Evolutionary conservation across 1,140 invertebrate genomes (phyloP).

Genomic region (Zaprionus camerounensis): DNA sequence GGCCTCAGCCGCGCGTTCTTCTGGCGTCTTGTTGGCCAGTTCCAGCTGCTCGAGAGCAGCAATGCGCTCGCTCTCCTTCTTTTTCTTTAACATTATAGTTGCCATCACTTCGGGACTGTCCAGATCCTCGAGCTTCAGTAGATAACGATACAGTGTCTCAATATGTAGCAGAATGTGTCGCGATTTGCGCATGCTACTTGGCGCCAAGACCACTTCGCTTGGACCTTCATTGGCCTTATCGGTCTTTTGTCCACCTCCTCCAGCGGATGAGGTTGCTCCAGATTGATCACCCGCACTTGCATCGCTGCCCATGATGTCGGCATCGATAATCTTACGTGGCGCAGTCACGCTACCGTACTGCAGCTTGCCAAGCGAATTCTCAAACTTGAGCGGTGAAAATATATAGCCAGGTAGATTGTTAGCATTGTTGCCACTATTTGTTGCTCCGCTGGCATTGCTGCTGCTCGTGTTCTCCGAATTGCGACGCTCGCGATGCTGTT

Average conservation of each 20-base stretch:
- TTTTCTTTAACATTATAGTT: constrained; percentile 87
- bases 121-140: constrained; percentile 90
- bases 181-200: constrained; percentile 85
- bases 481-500: constrained; percentile 84
- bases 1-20: constrained; percentile 79
- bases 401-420: constrained; percentile 84
- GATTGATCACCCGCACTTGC: constrained; percentile 82
- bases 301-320: constrained; percentile 89
- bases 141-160: constrained; percentile 89
- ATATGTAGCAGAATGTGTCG: constrained; percentile 92
- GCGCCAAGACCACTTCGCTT: constrained; percentile 54
- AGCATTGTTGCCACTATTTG: constrained; percentile 83
- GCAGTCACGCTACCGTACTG: constrained; percentile 95
- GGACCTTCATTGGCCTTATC: constrained; percentile 45
- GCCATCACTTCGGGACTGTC: constrained; percentile 89
- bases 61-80: constrained; percentile 86
- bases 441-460: constrained; percentile 50
- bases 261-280: constrained; percentile 51
- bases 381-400: constrained; percentile 93
- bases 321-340: constrained; percentile 96
- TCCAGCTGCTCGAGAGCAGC: constrained; percentile 85
- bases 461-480: constrained; percentile 84
- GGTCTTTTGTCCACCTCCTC: constrained; percentile 37
- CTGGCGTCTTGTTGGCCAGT: constrained; percentile 72
- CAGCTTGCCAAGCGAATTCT: constrained; percentile 95